Conservation (phyloP, 2,113 vertebrate species). For the Picathartes gymnocephalus region DNA sequence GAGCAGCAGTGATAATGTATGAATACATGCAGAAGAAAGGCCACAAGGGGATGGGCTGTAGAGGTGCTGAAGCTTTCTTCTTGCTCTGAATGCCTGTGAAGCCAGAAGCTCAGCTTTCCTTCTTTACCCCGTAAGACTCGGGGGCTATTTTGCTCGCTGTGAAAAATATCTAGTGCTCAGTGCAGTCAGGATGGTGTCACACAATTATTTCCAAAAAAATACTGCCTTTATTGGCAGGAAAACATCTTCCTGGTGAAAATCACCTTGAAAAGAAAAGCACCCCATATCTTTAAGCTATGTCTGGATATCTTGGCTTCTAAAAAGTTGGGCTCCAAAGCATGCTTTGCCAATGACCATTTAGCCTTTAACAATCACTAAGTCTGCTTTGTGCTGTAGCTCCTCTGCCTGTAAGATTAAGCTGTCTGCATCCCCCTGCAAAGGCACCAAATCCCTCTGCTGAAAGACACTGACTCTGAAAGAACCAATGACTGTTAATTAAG, state of each 20-base stretch:
- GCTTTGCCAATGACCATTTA: not conserved
- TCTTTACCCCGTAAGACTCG: not conserved
- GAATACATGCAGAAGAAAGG: not conserved
- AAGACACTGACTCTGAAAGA: not conserved
- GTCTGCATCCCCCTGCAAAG: not conserved
- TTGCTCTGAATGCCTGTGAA: not conserved
- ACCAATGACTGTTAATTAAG: not conserved
- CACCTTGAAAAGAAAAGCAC: not conserved
- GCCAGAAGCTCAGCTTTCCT: not conserved
- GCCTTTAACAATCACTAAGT: not conserved
- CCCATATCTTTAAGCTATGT: not conserved
- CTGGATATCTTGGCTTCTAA: not conserved
- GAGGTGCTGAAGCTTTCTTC: not conserved
- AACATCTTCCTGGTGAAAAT: not conserved
- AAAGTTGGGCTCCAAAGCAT: not conserved
- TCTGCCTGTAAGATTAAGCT: not conserved
- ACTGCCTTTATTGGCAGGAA: not conserved
- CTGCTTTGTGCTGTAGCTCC: not conserved
- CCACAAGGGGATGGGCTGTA: not conserved
- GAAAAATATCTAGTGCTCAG: not conserved
- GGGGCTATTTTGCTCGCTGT: not conserved
- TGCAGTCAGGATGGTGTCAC: not conserved
- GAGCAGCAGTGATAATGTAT: not conserved
- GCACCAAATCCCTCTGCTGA: not conserved
- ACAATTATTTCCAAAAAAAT: not conserved